Evolutionary conservation across 2,888 invertebrate genomes (phyloP).

Genomic region (Elgonia sp.): DNA sequence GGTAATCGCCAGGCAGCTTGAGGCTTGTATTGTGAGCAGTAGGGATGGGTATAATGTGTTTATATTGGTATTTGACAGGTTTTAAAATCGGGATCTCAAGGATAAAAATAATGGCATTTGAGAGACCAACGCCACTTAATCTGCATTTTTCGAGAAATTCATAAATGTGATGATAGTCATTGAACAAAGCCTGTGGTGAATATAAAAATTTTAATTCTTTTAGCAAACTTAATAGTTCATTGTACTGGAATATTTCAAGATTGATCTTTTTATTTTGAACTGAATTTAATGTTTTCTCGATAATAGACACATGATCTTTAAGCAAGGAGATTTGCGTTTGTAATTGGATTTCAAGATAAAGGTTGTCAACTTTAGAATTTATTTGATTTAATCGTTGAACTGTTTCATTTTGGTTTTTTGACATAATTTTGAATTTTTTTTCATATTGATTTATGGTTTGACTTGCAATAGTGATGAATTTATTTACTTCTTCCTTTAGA

Average conservation of each 20-base stretch:
- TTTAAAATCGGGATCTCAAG: conserved; percentile 3
- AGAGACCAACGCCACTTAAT: conserved; percentile 11
- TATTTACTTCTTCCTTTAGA: conserved; percentile 13
- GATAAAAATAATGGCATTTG: conserved; percentile 19
- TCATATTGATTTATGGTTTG: conserved; percentile 17
- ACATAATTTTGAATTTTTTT: conserved; percentile 14
- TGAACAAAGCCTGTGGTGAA: conserved; percentile 1
- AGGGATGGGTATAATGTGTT: conserved; percentile 21
- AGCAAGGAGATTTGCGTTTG: conserved; percentile 22
- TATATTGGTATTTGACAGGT: conserved; percentile 1
- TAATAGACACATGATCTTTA: conserved; percentile 24
- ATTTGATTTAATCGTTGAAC: not conserved
- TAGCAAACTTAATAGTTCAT: conserved; percentile 1
- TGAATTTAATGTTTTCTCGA: conserved; percentile 13
- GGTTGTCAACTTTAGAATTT: conserved; percentile 10
- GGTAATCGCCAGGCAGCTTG: conserved; percentile 28
- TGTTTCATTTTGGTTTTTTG: conserved; percentile 27
- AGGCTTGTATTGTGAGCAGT: conserved; percentile 28
- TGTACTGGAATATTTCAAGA: not conserved
- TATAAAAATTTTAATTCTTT: conserved; percentile 4
- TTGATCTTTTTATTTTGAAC: not conserved
- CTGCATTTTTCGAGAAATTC: conserved; percentile 17
- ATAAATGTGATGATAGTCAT: not conserved
- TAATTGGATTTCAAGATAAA: conserved; percentile 32
- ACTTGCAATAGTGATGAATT: conserved; percentile 13